These are phyloP conservation scores for Campoletis sonorensis DNA, from an alignment of 1,140 invertebrate genomes.

Conservation along the genomic window DNA sequence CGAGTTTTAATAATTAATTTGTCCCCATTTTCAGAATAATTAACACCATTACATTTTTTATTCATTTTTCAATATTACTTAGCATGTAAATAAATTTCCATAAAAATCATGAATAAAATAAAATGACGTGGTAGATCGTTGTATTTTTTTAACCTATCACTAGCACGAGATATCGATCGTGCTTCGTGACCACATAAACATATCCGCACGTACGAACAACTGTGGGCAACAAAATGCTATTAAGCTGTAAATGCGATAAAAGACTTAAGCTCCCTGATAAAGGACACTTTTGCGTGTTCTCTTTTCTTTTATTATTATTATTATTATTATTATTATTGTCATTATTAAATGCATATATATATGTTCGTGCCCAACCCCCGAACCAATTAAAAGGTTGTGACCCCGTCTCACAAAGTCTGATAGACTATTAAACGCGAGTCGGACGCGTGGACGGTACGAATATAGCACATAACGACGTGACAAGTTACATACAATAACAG, in stretches of 20 bases:
- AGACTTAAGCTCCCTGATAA: constrained; percentile 30
- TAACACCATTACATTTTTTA: no score
- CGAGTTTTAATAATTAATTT: no score
- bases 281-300: constrained; percentile 19
- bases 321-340: neutral
- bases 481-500: no score
- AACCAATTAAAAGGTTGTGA: constrained; percentile 50
- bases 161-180: no score
- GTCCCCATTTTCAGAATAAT: no score
- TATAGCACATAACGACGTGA: neutral
- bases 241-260: constrained; percentile 20
- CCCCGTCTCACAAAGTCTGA: constrained; percentile 46
- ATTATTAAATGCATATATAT: neutral
- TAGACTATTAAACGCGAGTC: constrained; percentile 50
- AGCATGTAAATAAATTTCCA: no score
- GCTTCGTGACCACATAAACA: no score
- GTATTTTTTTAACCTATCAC: no score
- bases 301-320: constrained; percentile 21
- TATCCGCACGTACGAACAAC: no score
- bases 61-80: no score
- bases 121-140: no score
- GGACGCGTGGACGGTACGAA: constrained; percentile 36
- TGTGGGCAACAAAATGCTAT: constrained; percentile 14
- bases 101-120: no score
- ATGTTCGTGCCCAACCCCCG: constrained; percentile 32